Evolutionary conservation across 2,113 vertebrate genomes (phyloP), one percentile per base, ranked within the genome.

Genomic region (Anseranas semipalmata): DNA sequence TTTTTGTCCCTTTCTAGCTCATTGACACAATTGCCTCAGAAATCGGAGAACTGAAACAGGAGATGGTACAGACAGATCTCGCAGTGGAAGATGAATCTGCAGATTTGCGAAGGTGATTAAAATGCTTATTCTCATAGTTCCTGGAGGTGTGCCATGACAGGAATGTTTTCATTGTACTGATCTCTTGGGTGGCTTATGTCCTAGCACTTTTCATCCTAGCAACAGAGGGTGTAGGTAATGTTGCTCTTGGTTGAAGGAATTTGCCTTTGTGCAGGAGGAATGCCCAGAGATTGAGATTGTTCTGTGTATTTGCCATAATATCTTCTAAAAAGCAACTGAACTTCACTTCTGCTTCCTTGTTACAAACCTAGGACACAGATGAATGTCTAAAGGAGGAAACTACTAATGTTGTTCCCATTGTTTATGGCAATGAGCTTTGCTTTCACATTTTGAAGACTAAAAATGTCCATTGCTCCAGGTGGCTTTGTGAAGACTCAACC

Each of bases 21-120:
- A 98, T 99, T 97, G 99, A 99, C 98, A 98, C 99, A 10, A 99
- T 99, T 86, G 99, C 98, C 50, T 98, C 97, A 59, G 99, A 99
- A 98, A 99, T 99, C 37, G 99, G 98, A 89, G 98, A 99, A 97
- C 98, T 99, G 98, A 99, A 99, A 97, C 99, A 98, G 88, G 99
- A 99, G 98, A 99, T 99, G 99, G 98, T 99, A 68, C 98, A 98
- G 97, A 98, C 98, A 37, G 97, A 98, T 94, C 97, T 97, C 66
- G 76, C 94, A 68, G 94, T 97, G 94, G 97, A 97, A 95, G 97
- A 98, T 92, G 97, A 95, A 91, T 71, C 96, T 83, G 50, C 93
- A 10, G 89, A 90, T 96, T 82, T 96, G 91, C 96, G 9, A 97
- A 98, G 98, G 98, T 98, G 97, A 98, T 86, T 85, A 59, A 90